phyloP scores from a whole-genome alignment of 37 sponge, comb jelly and placozoan species.

The Haliclona indistincta region DNA sequence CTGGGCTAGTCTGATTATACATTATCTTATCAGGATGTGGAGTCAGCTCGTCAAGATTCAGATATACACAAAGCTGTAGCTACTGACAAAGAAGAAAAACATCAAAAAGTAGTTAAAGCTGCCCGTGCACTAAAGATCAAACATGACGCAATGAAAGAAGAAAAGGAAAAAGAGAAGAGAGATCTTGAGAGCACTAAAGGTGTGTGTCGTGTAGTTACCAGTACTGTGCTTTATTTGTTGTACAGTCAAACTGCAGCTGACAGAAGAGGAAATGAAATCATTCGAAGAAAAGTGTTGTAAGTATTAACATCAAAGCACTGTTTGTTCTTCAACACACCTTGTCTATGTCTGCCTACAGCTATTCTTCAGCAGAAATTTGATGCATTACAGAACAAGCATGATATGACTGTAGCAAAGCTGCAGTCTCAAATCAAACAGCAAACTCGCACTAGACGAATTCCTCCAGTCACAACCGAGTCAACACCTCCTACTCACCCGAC shows the following conservation, averaged over 20 bases:
- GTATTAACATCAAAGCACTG: no score
- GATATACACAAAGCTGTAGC: conserved; percentile 6
- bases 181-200: neutral
- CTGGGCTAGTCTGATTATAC: no score
- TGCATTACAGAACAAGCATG: no score
- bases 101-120: neutral
- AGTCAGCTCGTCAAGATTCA: no score
- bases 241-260: neutral
- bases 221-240: neutral
- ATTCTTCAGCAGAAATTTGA: no score
- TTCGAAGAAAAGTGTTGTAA: no score
- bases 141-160: neutral
- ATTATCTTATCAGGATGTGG: no score
- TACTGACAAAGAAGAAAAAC: conserved; percentile 6
- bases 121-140: neutral
- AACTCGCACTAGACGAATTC: no score
- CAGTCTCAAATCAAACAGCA: neutral
- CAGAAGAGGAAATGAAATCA: no score
- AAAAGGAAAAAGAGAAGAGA: neutral
- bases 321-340: no score
- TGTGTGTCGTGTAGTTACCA: neutral
- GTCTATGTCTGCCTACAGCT: no score
- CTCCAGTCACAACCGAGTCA: neutral
- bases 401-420: no score
- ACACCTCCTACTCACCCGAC: conserved; percentile 11